Evolutionary conservation across 2,113 vertebrate species (phyloP).

Genomic region (Chionis minor): DNA sequence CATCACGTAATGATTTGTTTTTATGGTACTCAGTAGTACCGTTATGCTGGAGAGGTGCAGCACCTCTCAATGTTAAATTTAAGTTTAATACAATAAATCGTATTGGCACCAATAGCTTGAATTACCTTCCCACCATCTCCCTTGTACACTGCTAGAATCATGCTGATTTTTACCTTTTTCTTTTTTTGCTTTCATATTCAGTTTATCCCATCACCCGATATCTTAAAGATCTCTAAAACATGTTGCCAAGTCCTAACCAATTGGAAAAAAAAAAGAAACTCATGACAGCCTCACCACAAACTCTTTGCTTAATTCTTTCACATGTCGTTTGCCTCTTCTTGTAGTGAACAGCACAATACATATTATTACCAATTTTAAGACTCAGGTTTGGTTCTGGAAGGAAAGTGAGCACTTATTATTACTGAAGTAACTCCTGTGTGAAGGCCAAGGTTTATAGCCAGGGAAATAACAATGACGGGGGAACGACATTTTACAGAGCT

Average conservation of each 20-base stretch:
- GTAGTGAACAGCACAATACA: background rate
- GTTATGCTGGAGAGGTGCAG: background rate
- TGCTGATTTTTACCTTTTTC: background rate
- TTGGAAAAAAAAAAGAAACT: background rate
- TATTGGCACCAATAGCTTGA: background rate
- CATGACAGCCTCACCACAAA: background rate
- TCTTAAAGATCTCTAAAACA: background rate
- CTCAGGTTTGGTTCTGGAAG: background rate
- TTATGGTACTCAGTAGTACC: background rate
- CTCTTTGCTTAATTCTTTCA: background rate
- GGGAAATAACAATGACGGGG: background rate
- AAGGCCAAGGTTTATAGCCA: background rate
- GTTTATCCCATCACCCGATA: background rate
- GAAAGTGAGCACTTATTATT: background rate
- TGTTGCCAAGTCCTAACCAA: background rate
- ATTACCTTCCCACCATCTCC: background rate
- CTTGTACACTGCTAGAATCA: background rate
- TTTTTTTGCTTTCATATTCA: background rate
- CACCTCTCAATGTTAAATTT: background rate
- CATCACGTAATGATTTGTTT: background rate
- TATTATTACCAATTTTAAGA: background rate
- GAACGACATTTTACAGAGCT: background rate
- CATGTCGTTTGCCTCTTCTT: background rate
- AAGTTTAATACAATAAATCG: background rate
- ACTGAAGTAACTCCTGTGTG: background rate